A percentile compares a stretch with the other conserved stretches of the same genome.
phyloP scores from a whole-genome alignment of 2,113 vertebrate genomes.

The Tychaedon coryphoeus region DNA sequence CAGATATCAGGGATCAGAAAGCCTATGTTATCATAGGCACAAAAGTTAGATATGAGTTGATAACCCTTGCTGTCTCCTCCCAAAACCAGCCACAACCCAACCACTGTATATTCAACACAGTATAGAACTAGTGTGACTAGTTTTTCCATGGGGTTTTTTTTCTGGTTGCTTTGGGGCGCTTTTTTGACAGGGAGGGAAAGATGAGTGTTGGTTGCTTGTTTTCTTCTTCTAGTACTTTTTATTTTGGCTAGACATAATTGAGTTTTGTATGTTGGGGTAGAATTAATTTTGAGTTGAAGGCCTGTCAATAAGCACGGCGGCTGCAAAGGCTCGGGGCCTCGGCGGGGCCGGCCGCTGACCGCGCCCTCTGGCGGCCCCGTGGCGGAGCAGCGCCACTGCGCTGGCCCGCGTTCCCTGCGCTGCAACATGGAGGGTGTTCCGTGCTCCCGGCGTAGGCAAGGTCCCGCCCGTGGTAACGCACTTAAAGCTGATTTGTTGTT shows the following conservation, averaged over 20 bases:
- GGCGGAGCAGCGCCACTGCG: neutral
- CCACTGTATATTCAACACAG: neutral
- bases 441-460: rapidly evolving
- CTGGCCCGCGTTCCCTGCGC: neutral
- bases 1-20: neutral
- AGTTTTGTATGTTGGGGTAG: neutral
- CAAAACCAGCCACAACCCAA: neutral
- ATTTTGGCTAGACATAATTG: neutral
- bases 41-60: neutral
- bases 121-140: neutral
- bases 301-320: rapidly evolving
- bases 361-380: neutral
- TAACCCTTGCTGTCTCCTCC: neutral
- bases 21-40: neutral
- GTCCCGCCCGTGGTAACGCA: neutral
- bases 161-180: neutral
- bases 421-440: neutral
- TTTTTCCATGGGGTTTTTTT: neutral
- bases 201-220: neutral
- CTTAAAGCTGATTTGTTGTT: neutral
- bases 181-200: neutral
- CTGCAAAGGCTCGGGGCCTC: neutral
- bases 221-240: neutral
- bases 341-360: neutral
- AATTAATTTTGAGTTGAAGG: neutral